phyloP scores from a whole-genome alignment of 2,113 vertebrate species.

The Ictalurus punctatus region DNA sequence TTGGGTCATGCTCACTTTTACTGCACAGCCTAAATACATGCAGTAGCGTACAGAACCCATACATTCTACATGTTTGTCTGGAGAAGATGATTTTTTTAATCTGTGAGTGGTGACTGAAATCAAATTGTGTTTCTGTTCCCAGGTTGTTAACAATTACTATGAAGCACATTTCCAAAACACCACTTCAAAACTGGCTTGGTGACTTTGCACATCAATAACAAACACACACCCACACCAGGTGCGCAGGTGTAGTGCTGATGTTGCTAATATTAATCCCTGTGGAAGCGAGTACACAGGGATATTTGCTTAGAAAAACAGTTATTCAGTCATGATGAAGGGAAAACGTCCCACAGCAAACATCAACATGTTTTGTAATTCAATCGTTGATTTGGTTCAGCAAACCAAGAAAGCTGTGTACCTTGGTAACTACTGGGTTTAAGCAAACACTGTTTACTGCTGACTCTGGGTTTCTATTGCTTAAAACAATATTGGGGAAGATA shows the following conservation, averaged over 20 bases:
- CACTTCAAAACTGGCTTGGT: constrained; percentile 18
- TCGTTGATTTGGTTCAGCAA: neutral
- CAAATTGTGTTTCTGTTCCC: neutral
- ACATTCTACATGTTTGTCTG: neutral
- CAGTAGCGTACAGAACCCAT: neutral
- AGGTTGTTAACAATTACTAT: constrained; percentile 14
- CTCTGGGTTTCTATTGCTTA: neutral
- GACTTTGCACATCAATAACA: constrained; percentile 9
- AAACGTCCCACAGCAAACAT: constrained; percentile 12
- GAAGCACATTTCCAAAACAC: neutral
- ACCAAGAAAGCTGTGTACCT: neutral
- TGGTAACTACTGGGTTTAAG: neutral
- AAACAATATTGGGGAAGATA: neutral
- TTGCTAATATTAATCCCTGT: constrained; percentile 7
- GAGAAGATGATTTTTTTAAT: neutral
- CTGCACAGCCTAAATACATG: neutral
- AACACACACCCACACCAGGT: constrained; percentile 5
- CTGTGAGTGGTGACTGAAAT: neutral
- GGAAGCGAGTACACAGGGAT: neutral
- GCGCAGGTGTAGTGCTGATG: constrained; percentile 22
- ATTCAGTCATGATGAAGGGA: neutral
- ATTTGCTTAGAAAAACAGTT: constrained; percentile 17
- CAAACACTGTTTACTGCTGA: neutral
- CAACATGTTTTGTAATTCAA: constrained; percentile 23
- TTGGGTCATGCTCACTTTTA: neutral